Base-by-base conservation (phyloP, 2,888 invertebrate genomes). In the Standfussiana lucernea region DNA sequence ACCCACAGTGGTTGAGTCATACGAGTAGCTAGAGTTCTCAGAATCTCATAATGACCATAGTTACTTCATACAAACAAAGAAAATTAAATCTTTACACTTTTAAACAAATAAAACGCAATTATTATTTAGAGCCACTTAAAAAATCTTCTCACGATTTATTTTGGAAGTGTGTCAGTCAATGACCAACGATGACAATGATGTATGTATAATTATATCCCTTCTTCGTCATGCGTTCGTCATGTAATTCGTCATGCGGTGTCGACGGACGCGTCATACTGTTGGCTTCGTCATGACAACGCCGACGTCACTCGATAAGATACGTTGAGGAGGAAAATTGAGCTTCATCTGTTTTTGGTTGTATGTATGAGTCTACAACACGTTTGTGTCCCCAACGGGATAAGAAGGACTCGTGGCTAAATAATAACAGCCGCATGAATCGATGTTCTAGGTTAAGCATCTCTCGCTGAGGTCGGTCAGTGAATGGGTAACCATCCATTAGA, bases 241-340 rank as follows among this genome's bases (percentile, higher is more conserved):
- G 47, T n/a, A 13, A 68, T 72, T 77, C 77, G 77, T 85, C 68
- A 82, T 56, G 32, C 35, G 15, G 8, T 85, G 85, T 81, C 77
- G 71, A n/a, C 0, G 47, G 42, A 1, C 71, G 84, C 70, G 84
- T 79, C 80, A 79, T 62, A n/a, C 3, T 18, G 64, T 50, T 28
- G 32, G 50, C 40, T 28, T 74, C 59, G 67, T 74, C 75, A 73
- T 82, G 71, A 74, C 45, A 37, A 28, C n/a, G 5, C 1, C 6
- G 24, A 76, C 83, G 83, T 76, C 70, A 83, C 32, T 64, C 40
- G 67, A 83, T 81, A 83, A 73, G 67, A 77, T 64, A 62, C 5
- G 15, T 15, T 18, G 45, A 66, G 24, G 45, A 71, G 42, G 40
- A 40, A 35, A 72, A 21, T 47, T 24, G 50, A 50, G 56, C 18